Evolutionary conservation across 2,888 invertebrate species (phyloP).

Genomic region (Volucella inanis): DNA sequence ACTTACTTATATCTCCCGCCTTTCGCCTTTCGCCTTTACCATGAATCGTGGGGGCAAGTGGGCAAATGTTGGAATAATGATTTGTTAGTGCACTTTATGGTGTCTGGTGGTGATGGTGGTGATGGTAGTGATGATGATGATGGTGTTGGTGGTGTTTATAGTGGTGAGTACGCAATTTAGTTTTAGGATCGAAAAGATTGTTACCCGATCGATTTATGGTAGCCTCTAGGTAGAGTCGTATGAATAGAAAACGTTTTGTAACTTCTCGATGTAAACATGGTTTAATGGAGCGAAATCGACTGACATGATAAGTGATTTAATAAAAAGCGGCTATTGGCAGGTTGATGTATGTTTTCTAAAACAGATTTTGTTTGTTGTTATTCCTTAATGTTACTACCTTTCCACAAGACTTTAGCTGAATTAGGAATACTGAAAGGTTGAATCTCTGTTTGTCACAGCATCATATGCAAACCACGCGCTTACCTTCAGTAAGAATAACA

Average conservation of each 20-base stretch:
- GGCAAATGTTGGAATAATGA: conserved; percentile 31
- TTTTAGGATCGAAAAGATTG: conserved; percentile 34
- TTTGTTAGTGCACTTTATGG: conserved; percentile 43
- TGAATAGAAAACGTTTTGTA: conserved; percentile 44
- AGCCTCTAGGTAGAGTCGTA: conserved; percentile 42
- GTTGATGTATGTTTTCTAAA: conserved; percentile 1
- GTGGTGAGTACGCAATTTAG: conserved; percentile 33
- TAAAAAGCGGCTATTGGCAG: conserved; percentile 55
- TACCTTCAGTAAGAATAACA: too few species aligned
- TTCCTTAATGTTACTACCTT: too few species aligned
- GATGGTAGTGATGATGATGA: too few species aligned
- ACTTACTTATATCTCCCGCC: neutral
- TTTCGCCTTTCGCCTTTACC: neutral
- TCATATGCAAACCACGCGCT: too few species aligned
- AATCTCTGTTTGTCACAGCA: too few species aligned
- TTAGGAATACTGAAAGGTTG: too few species aligned
- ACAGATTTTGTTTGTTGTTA: neutral
- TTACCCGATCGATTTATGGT: conserved; percentile 56
- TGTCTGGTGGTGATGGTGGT: neutral
- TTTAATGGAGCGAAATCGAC: conserved; percentile 53
- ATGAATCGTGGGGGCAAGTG: conserved; percentile 23
- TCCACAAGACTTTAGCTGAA: too few species aligned
- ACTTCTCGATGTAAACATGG: conserved; percentile 56
- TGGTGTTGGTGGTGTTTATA: neutral
- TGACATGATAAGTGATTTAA: conserved; percentile 45